These are phyloP conservation scores for Epinephelus moara DNA, from an alignment of 2,113 vertebrate species.

Conservation along the genomic window DNA sequence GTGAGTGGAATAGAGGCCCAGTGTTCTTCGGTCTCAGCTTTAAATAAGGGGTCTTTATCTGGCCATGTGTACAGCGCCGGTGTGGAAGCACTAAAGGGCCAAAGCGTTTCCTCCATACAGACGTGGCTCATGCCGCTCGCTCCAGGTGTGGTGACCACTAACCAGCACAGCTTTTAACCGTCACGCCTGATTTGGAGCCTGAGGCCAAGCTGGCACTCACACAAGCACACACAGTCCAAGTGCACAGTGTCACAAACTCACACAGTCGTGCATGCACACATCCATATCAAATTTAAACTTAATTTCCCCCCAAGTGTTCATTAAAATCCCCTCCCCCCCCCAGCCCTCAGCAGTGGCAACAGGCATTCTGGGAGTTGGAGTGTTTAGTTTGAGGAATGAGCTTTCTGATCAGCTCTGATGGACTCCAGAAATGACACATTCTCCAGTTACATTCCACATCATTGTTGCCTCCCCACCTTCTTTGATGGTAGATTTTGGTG, in stretches of 20 bases:
- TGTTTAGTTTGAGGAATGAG: constrained; percentile 31
- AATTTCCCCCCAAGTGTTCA: constrained; percentile 50
- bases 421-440: constrained; percentile 28
- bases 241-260: constrained; percentile 6
- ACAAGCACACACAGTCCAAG: constrained; percentile 24
- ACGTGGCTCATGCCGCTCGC: constrained; percentile 53
- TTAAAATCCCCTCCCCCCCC: constrained; percentile 28
- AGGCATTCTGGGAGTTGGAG: constrained; percentile 71
- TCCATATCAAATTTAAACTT: constrained; percentile 62
- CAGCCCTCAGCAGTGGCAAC: constrained; percentile 15
- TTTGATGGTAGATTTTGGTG: neutral
- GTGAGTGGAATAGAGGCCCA: constrained; percentile 76
- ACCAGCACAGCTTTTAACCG: constrained; percentile 68
- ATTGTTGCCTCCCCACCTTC: neutral
- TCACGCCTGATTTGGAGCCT: constrained; percentile 69
- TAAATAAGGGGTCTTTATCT: constrained; percentile 80
- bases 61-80: constrained; percentile 48
- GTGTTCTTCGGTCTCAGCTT: constrained; percentile 71
- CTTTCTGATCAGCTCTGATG: constrained; percentile 15
- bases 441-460: neutral
- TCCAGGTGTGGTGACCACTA: constrained; percentile 76
- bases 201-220: constrained; percentile 52
- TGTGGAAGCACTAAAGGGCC: constrained; percentile 71
- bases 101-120: constrained; percentile 60
- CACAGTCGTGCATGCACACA: constrained; percentile 28